phyloP scores from a whole-genome alignment of 2,888 invertebrate species.

The Acleris cristana region DNA sequence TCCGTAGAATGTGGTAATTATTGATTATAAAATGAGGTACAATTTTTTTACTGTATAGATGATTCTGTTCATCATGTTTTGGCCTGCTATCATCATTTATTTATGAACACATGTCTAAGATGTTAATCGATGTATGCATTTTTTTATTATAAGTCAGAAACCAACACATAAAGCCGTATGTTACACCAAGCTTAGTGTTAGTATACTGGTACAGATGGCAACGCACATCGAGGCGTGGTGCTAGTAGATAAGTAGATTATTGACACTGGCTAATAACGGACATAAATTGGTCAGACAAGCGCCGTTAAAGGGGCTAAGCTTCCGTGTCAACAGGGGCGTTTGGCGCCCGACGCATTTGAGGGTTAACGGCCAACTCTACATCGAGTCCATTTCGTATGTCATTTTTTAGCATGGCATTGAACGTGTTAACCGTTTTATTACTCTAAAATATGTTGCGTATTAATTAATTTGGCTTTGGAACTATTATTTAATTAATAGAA shows the following conservation, averaged over 20 bases:
- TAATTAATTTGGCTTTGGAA: not conserved
- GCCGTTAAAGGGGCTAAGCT: constrained; percentile 80
- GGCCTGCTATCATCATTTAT: too few species aligned
- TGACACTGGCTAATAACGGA: constrained; percentile 72
- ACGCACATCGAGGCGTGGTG: constrained; percentile 71
- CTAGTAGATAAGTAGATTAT: constrained; percentile 83
- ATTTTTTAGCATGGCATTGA: too few species aligned
- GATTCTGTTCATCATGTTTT: too few species aligned
- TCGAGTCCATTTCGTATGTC: too few species aligned
- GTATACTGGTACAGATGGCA: constrained; percentile 69
- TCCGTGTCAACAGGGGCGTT: constrained; percentile 76
- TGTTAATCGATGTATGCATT: not conserved
- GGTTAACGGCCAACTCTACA: constrained; percentile 47
- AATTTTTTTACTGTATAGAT: too few species aligned
- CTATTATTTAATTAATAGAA: too few species aligned
- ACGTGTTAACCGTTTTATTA: constrained; percentile 54
- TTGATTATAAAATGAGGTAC: too few species aligned
- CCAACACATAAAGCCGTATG: constrained; percentile 1
- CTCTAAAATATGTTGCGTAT: constrained; percentile 55
- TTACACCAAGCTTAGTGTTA: constrained; percentile 2
- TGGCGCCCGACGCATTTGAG: constrained; percentile 64
- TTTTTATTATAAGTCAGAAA: not conserved
- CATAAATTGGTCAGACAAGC: constrained; percentile 80
- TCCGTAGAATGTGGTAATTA: too few species aligned
- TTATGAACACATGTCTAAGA: too few species aligned